Percentiles rank a stretch among this genome's conserved stretches.
Conservation (phyloP, 2,888 invertebrate genomes). For the Netelia inedita region DNA sequence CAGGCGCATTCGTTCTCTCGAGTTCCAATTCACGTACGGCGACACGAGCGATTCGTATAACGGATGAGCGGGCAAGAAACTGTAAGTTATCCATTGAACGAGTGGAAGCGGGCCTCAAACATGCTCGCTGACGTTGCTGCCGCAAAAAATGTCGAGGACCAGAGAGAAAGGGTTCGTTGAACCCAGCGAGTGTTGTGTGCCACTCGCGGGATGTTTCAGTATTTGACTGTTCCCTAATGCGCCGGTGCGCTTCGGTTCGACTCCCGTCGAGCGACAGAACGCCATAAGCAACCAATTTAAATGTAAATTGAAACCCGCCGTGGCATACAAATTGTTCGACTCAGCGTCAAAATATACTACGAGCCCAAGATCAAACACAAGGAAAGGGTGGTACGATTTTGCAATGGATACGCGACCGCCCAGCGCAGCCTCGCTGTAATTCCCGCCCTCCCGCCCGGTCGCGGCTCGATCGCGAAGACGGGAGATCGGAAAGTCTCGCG, state of each 20-base stretch:
- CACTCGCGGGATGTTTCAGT: slow-evolving; percentile 80
- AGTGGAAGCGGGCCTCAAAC: slow-evolving; percentile 38
- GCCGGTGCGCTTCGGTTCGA: slow-evolving; percentile 76
- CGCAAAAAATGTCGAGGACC: slow-evolving; percentile 68
- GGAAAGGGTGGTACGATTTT: slow-evolving; percentile 78
- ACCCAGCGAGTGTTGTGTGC: slow-evolving; percentile 75
- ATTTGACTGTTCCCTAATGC: slow-evolving; percentile 83
- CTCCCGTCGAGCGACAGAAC: slow-evolving; percentile 84
- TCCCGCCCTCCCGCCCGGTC: slow-evolving; percentile 48
- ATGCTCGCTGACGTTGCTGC: slow-evolving; percentile 20
- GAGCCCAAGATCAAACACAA: slow-evolving; percentile 84
- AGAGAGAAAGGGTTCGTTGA: slow-evolving; percentile 79
- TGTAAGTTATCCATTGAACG: slow-evolving; percentile 52
- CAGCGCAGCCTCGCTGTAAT: slow-evolving; percentile 28
- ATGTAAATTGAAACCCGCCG: slow-evolving; percentile 85
- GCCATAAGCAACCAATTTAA: slow-evolving; percentile 85
- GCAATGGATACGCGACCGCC: slow-evolving; percentile 60
- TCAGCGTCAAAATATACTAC: slow-evolving; percentile 85
- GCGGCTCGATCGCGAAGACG: slow-evolving; percentile 29
- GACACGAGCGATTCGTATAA: slow-evolving; percentile 71
- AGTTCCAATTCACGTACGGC: slow-evolving; percentile 57
- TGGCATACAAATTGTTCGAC: slow-evolving; percentile 85
- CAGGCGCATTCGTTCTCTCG: slow-evolving; percentile 32
- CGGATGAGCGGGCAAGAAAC: slow-evolving; percentile 68
- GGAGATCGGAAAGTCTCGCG: slow-evolving; percentile 29